Evolutionary conservation across 2,113 vertebrate genomes (phyloP), one percentile per base, ranked within the genome.

Genomic region (Miniopterus natalensis): DNA sequence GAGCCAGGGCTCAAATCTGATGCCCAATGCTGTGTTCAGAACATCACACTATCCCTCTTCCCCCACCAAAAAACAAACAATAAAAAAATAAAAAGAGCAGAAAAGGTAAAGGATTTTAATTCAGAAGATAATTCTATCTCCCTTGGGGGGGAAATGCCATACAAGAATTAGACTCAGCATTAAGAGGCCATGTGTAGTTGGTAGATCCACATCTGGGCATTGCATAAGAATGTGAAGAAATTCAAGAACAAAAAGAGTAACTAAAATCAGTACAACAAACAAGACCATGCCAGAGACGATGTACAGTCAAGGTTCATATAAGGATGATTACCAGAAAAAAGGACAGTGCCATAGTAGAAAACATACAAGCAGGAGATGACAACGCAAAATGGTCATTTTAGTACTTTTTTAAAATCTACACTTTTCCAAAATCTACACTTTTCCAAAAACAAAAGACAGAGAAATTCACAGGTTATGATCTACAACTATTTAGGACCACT

Each of bases 201-300:
- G 2, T n/a, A 11, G 36, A 47, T 78, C 40, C 29, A 74, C 18
- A 73, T 88, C 85, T 49, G 14, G 40, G 45, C 25, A 80, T 61
- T 71, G 27, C 27, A 70, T 83, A 55, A 86, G 25, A 88, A 3
- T 21, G 27, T 27, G 31, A 14, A 88, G 40, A 95, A 92, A 65
- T 73, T 45, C 68, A 71, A 65, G 92, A 90, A 6, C 49, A 88
- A 90, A 90, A 84, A 79, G 3, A 31, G 21, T 51, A 93, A 84
- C 23, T 95, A 40, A 92, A 94, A 75, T 68, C 47, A 61, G 49
- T 20, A 6, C 23, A 51, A 68, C 49, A 27, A 73, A 84, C 63
- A 66, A 66, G 13, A 31, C 40, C 20, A 49, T 8, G 87, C 27
- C 45, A 86, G 77, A 83, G 49, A 55, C 47, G 9, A n/a, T 45